Conservation (phyloP, 2,113 vertebrate species). For the Sprattus sprattus region DNA sequence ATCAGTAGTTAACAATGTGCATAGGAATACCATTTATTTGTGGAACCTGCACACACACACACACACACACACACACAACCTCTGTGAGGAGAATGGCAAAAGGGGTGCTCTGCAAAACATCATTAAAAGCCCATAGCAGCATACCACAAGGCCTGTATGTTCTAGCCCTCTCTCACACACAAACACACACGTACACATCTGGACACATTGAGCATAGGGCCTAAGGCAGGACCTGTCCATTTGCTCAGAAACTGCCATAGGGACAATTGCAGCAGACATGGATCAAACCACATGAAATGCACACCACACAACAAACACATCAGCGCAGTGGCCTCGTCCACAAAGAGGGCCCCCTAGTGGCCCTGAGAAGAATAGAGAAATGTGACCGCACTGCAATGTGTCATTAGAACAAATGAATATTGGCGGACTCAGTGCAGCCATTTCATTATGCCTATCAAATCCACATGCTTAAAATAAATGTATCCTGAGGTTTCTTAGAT, state of each 20-base stretch:
- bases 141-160: too few relatives aligned
- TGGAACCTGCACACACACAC: not conserved
- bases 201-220: too few relatives aligned
- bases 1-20: not conserved
- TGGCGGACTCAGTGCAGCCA: not conserved
- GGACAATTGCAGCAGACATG: too few relatives aligned
- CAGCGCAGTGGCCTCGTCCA: not conserved
- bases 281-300: not conserved
- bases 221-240: too few relatives aligned
- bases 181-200: constrained; percentile 21
- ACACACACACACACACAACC: not conserved
- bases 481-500: too few relatives aligned
- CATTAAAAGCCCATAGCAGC: not conserved
- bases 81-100: not conserved
- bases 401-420: too few relatives aligned
- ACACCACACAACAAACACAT: constrained; percentile 20
- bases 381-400: not conserved
- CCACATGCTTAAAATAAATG: too few relatives aligned
- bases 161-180: not conserved
- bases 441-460: too few relatives aligned
- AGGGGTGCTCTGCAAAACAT: not conserved
- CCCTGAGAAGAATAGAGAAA: not conserved
- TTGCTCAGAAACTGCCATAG: too few relatives aligned
- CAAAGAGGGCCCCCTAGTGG: constrained; percentile 43
- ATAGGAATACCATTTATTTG: not conserved